phyloP scores from a whole-genome alignment of 2,888 invertebrate genomes.

The Gnatocerus cornutus region DNA sequence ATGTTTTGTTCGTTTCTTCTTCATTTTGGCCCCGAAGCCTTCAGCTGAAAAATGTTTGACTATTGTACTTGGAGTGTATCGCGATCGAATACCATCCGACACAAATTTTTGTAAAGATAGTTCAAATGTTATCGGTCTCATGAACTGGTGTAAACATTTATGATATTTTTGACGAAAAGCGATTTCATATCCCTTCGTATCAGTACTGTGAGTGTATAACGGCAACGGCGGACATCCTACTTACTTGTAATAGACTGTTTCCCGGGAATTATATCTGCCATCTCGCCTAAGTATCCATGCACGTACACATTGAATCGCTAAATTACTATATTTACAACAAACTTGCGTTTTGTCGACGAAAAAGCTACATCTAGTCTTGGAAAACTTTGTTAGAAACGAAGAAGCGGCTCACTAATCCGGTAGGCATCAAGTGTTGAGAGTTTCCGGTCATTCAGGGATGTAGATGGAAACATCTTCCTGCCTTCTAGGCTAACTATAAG shows the following conservation, averaged over 20 bases:
- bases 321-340: slow-evolving; percentile 42
- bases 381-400: slow-evolving; percentile 1
- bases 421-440: slow-evolving; percentile 27
- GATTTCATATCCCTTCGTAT: slow-evolving; percentile 48
- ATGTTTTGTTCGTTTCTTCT: no score
- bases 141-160: slow-evolving; percentile 54
- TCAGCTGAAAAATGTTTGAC: no score
- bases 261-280: slow-evolving; percentile 65
- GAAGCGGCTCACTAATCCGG: slow-evolving; percentile 20
- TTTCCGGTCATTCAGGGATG: slow-evolving; percentile 56
- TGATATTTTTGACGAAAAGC: slow-evolving; percentile 50
- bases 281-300: slow-evolving; percentile 57
- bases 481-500: slow-evolving; percentile 51
- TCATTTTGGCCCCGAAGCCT: no score
- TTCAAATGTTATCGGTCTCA: slow-evolving; percentile 55
- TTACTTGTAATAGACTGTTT: slow-evolving; percentile 67
- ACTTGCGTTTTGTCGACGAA: slow-evolving; percentile 7
- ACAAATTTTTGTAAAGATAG: slow-evolving; percentile 49
- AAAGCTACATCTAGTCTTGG: background rate
- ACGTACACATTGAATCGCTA: slow-evolving; percentile 51
- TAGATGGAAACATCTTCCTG: slow-evolving; percentile 53
- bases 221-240: slow-evolving; percentile 66
- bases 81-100: slow-evolving; percentile 41
- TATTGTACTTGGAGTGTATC: background rate
- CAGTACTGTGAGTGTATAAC: slow-evolving; percentile 45